Conservation (phyloP, 2,888 invertebrate genomes). For the Diaperis boleti region DNA sequence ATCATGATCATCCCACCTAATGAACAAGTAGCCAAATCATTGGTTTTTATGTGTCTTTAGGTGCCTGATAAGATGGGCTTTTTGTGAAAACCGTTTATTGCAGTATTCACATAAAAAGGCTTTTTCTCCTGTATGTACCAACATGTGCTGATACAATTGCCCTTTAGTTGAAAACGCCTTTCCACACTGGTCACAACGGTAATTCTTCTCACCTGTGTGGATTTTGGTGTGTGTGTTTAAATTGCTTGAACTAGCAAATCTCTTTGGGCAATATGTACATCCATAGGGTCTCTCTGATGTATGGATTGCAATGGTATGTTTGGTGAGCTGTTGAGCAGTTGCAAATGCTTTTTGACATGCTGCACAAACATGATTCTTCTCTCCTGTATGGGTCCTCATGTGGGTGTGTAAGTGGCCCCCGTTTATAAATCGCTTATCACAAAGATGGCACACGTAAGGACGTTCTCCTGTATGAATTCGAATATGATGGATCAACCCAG, state of each 20-base stretch:
- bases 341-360: slow-evolving; percentile 65
- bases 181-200: slow-evolving; percentile 64
- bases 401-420: slow-evolving; percentile 66
- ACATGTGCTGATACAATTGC: slow-evolving; percentile 64
- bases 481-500: slow-evolving; percentile 65
- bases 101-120: slow-evolving; percentile 65
- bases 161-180: slow-evolving; percentile 66
- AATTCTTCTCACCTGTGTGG: slow-evolving; percentile 66
- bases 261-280: slow-evolving; percentile 64
- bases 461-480: slow-evolving; percentile 65
- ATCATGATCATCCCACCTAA: slow-evolving; percentile 4
- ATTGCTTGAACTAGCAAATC: slow-evolving; percentile 65
- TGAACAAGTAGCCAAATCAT: slow-evolving; percentile 16
- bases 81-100: slow-evolving; percentile 65
- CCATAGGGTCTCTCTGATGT: slow-evolving; percentile 65
- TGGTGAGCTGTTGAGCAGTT: slow-evolving; percentile 65
- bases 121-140: slow-evolving; percentile 65
- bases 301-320: slow-evolving; percentile 65
- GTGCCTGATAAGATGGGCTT: slow-evolving; percentile 65
- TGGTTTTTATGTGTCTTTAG: slow-evolving; percentile 61
- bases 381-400: slow-evolving; percentile 66
- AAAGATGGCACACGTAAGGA: slow-evolving; percentile 65
- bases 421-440: slow-evolving; percentile 65
- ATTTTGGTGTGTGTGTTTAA: slow-evolving; percentile 64
- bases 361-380: slow-evolving; percentile 65